Conservation (phyloP, 2,888 invertebrate species). For the Synergus japonicus region DNA sequence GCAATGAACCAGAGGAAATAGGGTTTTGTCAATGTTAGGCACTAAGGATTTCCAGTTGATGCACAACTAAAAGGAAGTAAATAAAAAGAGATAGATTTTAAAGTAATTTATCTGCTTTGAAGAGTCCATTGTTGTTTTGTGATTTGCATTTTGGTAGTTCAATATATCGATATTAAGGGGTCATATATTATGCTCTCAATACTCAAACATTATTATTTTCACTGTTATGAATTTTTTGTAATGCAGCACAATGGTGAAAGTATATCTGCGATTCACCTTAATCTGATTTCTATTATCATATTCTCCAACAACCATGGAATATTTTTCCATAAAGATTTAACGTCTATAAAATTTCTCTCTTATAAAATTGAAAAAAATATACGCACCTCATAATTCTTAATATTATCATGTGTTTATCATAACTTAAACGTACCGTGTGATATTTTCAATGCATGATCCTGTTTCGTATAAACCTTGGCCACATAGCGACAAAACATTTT, state of each 20-base stretch:
- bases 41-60: neutral
- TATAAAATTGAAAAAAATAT: no score
- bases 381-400: neutral
- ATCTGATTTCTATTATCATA: neutral
- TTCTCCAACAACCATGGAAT: no score
- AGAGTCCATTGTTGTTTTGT: neutral
- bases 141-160: neutral
- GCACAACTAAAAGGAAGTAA: constrained; percentile 2
- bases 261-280: neutral
- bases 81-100: constrained; percentile 12
- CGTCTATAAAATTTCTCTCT: no score
- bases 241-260: neutral
- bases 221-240: neutral
- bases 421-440: constrained; percentile 67
- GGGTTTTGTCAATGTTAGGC: constrained; percentile 14
- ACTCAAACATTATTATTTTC: neutral
- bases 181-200: no score
- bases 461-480: constrained; percentile 78
- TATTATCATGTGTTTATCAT: constrained; percentile 11
- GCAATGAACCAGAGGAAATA: constrained; percentile 16
- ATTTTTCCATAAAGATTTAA: neutral
- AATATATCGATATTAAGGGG: neutral
- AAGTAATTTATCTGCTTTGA: constrained; percentile 2
- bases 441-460: constrained; percentile 68
- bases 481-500: constrained; percentile 80